Evolutionary conservation across 2,797 vertebrate species (phyloP).

Genomic region (Vultur gryphus): DNA sequence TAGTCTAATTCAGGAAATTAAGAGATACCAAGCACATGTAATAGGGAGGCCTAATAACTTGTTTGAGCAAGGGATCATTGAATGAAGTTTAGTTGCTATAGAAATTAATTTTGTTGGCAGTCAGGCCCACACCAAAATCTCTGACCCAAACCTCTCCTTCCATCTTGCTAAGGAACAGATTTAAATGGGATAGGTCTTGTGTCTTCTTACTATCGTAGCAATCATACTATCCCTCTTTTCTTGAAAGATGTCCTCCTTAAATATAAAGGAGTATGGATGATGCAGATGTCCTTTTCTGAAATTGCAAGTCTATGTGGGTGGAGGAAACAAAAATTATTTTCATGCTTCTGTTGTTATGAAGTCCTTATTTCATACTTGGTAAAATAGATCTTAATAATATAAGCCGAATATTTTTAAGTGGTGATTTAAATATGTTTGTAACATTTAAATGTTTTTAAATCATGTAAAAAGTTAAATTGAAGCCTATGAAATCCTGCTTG

Average conservation of each 20-base stretch:
- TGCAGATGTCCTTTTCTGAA: conserved; percentile 65
- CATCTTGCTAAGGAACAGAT: neutral
- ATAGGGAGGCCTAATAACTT: conserved; percentile 49
- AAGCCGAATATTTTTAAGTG: conserved; percentile 63
- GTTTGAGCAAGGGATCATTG: conserved; percentile 50
- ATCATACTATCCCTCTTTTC: conserved; percentile 61
- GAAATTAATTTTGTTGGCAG: conserved; percentile 19
- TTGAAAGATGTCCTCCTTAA: conserved; percentile 60
- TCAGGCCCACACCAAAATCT: conserved; percentile 24
- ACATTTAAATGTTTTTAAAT: conserved; percentile 72
- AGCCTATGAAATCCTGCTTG: conserved; percentile 69
- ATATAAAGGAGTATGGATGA: conserved; percentile 59
- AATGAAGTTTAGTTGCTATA: conserved; percentile 34
- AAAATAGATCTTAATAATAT: conserved; percentile 68
- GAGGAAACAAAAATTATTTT: conserved; percentile 63
- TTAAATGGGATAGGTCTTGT: conserved; percentile 17
- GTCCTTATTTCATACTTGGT: conserved; percentile 67
- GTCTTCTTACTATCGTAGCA: conserved; percentile 20
- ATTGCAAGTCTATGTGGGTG: conserved; percentile 60
- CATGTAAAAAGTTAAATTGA: conserved; percentile 65
- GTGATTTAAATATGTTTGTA: conserved; percentile 75
- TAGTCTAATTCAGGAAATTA: conserved; percentile 58
- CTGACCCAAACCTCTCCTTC: conserved; percentile 18
- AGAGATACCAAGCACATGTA: conserved; percentile 53
- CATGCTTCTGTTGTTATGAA: conserved; percentile 66